Percentiles rank a stretch among this genome's conserved stretches.
phyloP scores from a whole-genome alignment of 1,140 invertebrate species.

The Chionoecetes opilio region DNA sequence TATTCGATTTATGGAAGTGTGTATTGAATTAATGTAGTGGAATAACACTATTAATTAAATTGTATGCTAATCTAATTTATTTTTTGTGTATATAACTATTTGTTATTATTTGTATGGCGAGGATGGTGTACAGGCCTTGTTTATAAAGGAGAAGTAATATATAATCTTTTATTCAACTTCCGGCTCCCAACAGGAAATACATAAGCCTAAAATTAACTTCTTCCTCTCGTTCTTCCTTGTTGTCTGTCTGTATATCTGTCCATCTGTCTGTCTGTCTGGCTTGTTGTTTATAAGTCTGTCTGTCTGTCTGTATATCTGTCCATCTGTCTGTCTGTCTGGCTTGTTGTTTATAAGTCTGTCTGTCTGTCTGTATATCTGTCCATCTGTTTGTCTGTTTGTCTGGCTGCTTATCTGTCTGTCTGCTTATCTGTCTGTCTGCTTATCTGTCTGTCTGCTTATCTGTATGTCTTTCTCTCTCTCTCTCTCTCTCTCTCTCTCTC shows the following conservation, averaged over 20 bases:
- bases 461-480: not conserved
- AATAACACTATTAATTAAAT: too few relatives aligned
- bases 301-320: not conserved
- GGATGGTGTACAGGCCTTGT: too few relatives aligned
- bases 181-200: too few relatives aligned
- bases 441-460: not conserved
- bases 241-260: not conserved
- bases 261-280: not conserved
- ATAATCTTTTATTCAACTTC: too few relatives aligned
- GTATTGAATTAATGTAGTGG: too few relatives aligned
- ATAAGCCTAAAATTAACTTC: not conserved
- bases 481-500: not conserved
- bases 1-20: too few relatives aligned
- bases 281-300: not conserved
- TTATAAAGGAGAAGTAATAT: too few relatives aligned
- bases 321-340: not conserved
- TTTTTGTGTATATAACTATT: too few relatives aligned
- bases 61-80: too few relatives aligned
- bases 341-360: too few relatives aligned
- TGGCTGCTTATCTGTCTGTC: constrained; percentile 22
- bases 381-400: not conserved
- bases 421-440: not conserved
- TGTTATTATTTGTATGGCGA: too few relatives aligned
- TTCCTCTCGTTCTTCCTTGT: not conserved
- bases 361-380: not conserved